Evolutionary conservation across 2,888 invertebrate genomes (phyloP).

Genomic region (Lepetodrilus schrolli): DNA sequence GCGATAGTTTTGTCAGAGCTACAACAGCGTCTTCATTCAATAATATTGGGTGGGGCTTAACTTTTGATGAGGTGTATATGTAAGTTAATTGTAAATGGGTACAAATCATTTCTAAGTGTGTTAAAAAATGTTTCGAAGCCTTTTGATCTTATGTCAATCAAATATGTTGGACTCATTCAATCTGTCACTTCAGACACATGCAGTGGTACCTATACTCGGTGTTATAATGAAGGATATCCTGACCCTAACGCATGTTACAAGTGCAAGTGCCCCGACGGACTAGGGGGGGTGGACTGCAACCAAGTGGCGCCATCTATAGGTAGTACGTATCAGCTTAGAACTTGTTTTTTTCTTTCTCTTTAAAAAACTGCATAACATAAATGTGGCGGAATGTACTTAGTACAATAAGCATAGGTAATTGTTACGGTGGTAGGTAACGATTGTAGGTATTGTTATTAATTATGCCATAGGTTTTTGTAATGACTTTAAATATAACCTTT

Average conservation of each 20-base stretch:
- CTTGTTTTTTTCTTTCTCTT: slow-evolving; percentile 14
- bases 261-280: slow-evolving; percentile 71
- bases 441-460: not conserved
- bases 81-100: too few relatives aligned
- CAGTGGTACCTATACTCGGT: too few relatives aligned
- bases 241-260: slow-evolving; percentile 68
- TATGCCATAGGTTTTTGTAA: not conserved
- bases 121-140: too few relatives aligned
- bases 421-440: not conserved
- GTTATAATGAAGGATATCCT: slow-evolving; percentile 70
- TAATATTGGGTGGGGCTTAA: too few relatives aligned
- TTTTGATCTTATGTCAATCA: too few relatives aligned
- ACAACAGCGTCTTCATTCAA: too few relatives aligned
- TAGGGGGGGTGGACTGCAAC: slow-evolving; percentile 65
- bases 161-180: too few relatives aligned
- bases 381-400: not conserved
- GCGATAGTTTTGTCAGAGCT: too few relatives aligned
- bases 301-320: slow-evolving; percentile 51
- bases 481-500: not conserved
- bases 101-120: too few relatives aligned
- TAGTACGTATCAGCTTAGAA: slow-evolving; percentile 27
- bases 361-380: not conserved
- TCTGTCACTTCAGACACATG: too few relatives aligned
- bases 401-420: not conserved
- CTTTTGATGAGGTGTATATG: too few relatives aligned